These are phyloP conservation scores for Drosophila jambulina DNA, from an alignment of 1,140 invertebrate genomes.

Conservation along the genomic window DNA sequence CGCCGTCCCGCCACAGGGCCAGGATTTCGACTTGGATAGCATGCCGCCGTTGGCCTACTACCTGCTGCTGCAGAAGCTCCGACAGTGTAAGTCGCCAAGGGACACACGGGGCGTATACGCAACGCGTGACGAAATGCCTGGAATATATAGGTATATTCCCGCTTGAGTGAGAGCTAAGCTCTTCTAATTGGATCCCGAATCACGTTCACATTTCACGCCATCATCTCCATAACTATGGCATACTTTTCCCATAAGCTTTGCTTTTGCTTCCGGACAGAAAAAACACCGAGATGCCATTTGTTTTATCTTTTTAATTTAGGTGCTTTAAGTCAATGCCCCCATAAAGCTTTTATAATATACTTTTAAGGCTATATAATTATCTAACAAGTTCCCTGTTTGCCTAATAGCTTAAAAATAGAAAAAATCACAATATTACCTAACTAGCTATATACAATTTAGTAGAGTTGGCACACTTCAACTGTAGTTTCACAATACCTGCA, in stretches of 20 bases:
- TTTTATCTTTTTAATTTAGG: conserved; percentile 8
- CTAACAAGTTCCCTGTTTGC: background rate
- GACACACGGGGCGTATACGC: conserved; percentile 54
- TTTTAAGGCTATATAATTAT: background rate
- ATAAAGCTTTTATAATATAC: background rate
- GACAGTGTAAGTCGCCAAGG: conserved; percentile 64
- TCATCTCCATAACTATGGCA: conserved; percentile 31
- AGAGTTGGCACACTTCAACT: background rate
- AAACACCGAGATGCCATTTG: conserved; percentile 8
- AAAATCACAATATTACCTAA: too few relatives aligned
- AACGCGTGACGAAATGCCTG: conserved; percentile 28
- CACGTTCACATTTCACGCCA: conserved; percentile 39
- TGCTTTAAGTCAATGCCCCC: background rate
- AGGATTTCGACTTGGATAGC: conserved; percentile 79
- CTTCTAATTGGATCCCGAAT: conserved; percentile 42
- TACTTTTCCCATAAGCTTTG: conserved; percentile 30
- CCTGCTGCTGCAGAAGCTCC: conserved; percentile 74
- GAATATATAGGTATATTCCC: background rate
- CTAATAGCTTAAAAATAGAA: background rate
- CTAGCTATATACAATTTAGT: background rate
- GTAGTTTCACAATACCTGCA: background rate
- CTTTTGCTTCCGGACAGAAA: background rate
- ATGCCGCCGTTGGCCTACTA: conserved; percentile 80
- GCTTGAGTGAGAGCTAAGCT: background rate
- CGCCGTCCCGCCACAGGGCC: conserved; percentile 38